Evolutionary conservation across 2,113 vertebrate genomes (phyloP).

Genomic region (Agapornis roseicollis): DNA sequence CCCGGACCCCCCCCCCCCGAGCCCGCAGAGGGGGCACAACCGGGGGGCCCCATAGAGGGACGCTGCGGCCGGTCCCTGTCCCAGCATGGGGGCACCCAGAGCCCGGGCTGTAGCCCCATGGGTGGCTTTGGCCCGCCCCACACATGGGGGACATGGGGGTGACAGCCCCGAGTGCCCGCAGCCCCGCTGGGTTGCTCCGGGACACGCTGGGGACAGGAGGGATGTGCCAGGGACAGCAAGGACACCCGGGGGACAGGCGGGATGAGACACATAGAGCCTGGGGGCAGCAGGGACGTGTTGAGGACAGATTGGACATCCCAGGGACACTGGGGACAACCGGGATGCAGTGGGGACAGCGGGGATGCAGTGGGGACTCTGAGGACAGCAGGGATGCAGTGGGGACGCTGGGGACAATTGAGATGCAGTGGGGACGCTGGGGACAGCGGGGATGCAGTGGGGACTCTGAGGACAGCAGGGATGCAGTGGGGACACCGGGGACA

Average conservation of each 20-base stretch:
- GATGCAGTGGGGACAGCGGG: background rate
- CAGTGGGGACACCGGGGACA: background rate
- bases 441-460: background rate
- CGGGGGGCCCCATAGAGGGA: conserved; percentile 13
- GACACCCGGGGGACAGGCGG: no score
- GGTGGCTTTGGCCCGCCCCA: background rate
- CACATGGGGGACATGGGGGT: background rate
- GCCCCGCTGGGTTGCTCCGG: background rate
- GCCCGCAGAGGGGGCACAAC: background rate
- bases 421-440: background rate
- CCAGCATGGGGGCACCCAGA: background rate
- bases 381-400: no score
- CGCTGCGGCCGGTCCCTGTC: background rate
- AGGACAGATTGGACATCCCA: background rate
- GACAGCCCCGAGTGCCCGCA: background rate
- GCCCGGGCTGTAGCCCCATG: background rate
- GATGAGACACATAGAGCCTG: conserved; percentile 3
- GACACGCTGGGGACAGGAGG: background rate
- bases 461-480: background rate
- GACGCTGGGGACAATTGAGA: background rate
- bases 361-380: background rate
- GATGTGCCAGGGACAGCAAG: no score
- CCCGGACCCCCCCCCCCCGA: background rate
- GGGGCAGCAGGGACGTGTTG: background rate
- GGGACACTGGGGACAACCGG: background rate